Base-by-base conservation (phyloP, 2,113 vertebrate genomes). In the Pycnonotus jocosus region DNA sequence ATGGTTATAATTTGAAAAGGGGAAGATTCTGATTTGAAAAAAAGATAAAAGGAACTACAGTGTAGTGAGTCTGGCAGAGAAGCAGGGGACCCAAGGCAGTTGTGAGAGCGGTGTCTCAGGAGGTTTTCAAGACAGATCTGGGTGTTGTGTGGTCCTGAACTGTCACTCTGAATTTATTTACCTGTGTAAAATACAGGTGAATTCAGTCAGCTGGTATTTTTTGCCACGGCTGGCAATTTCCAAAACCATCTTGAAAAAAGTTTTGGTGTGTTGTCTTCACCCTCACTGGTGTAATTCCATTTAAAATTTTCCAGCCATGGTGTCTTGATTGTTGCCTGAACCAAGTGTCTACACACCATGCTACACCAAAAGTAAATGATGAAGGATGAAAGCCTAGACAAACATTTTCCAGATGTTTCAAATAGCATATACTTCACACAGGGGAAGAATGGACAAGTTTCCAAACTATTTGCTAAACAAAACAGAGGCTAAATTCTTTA, bases 401-500 rank as follows among this genome's bases (percentile, higher is more conserved):
- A 91, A 15, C 0, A 1, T 57, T 78, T 78, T 56, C 9, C 60
- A 87, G 27, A 77, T 30, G 7, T 25, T 64, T 64, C 64, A 89
- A 42, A 48, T 9, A 60, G 23, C 35, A 83, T 93, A 54, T 16
- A 38, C 5, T 33, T 42, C 11, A 5, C 2, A 1, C 11, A 60
- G 15, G 6, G 33, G 20, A 90, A 10, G 31, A 87, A 77, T 25
- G 14, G 64, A 45, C 30, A 57, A 61, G 21, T 85, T 76, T 76
- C 33, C 20, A 61, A 88, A 86, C 76, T 86, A 82, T 82, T 76
- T 86, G 53, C 74, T 86, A 86, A 76, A 74, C 64, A 90, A 96
- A 94, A 47, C 47, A 87, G 70, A 45, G 8, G 45, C 15, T 94
- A 80, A 88, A 94, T 93, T 95, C 16, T 93, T 93, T 44, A 86